Percentiles rank a stretch among this genome's conserved stretches.
Conservation (phyloP, 2,797 vertebrate genomes). For the Australoheros facetus region DNA sequence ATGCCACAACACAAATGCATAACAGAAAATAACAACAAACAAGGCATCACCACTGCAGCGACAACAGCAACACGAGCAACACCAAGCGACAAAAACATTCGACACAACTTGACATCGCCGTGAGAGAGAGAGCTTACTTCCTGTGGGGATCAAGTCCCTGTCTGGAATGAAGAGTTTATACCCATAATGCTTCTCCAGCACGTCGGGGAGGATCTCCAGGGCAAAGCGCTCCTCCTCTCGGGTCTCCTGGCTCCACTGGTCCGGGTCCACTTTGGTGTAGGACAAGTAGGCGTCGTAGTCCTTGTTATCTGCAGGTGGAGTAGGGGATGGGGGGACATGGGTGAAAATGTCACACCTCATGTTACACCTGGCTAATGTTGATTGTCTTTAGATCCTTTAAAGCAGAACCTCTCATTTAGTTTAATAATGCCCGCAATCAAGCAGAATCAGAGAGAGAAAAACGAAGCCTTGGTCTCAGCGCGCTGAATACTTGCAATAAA, state of each 20-base stretch:
- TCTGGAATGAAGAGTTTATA: constrained; percentile 99
- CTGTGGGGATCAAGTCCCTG: constrained; percentile 98
- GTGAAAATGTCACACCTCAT: constrained; percentile 86
- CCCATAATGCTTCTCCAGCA: constrained; percentile 99
- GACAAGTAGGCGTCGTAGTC: constrained; percentile 98
- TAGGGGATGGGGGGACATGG: constrained; percentile 76
- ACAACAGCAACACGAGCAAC: constrained; percentile 61
- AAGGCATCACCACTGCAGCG: constrained; percentile 62
- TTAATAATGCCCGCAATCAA: not conserved
- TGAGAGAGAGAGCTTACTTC: constrained; percentile 91
- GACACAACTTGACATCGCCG: constrained; percentile 67
- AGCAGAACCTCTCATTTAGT: not conserved
- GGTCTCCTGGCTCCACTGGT: constrained; percentile 98
- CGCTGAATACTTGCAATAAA: constrained; percentile 14
- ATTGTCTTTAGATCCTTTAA: constrained; percentile 4
- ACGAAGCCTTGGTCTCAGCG: not conserved
- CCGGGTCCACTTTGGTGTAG: constrained; percentile 98
- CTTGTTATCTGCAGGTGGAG: constrained; percentile 87
- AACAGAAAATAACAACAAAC: constrained; percentile 52
- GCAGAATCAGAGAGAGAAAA: not conserved
- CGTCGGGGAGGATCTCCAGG: constrained; percentile 96
- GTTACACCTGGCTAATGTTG: constrained; percentile 75
- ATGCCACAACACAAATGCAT: constrained; percentile 62
- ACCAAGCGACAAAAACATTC: constrained; percentile 69
- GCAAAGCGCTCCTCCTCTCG: constrained; percentile 98